Evolutionary conservation across 2,888 invertebrate species (phyloP).

Genomic region (Tricholauxania praeusta): DNA sequence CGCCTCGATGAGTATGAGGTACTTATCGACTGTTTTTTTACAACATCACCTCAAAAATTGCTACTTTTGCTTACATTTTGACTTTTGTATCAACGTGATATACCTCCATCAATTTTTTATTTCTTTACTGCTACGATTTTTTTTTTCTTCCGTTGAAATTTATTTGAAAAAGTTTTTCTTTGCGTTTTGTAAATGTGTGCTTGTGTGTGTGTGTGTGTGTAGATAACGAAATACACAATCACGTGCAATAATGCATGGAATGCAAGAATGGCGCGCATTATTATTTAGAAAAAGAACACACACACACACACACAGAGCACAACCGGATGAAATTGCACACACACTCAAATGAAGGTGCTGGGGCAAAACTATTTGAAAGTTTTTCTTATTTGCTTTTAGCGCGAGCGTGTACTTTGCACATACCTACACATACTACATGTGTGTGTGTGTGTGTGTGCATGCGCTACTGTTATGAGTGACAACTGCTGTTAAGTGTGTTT

Average conservation of each 20-base stretch:
- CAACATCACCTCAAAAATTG: no score
- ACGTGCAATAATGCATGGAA: conserved; percentile 56
- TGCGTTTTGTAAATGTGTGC: neutral
- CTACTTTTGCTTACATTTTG: neutral
- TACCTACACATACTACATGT: neutral
- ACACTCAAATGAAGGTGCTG: neutral
- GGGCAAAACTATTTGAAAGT: neutral
- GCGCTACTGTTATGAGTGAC: conserved; percentile 18
- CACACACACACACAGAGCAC: conserved; percentile 36
- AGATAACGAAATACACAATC: neutral
- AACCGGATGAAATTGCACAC: conserved; percentile 45
- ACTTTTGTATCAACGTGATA: no score
- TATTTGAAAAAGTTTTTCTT: conserved; percentile 10
- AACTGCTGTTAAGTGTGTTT: conserved; percentile 17
- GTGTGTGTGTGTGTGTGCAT: conserved; percentile 4
- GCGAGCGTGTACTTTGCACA: neutral
- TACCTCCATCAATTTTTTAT: neutral
- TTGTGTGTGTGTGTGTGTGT: conserved; percentile 17
- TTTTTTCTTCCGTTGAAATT: neutral
- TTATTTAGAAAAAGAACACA: conserved; percentile 39
- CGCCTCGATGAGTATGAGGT: no score
- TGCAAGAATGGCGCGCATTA: conserved; percentile 42
- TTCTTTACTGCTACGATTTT: neutral
- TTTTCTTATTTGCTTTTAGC: conserved; percentile 1
- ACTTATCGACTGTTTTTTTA: no score